A percentile compares a stretch with the other conserved stretches of the same genome.
phyloP scores from a whole-genome alignment of 2,113 vertebrate genomes.

The Emydura subglobosa region DNA sequence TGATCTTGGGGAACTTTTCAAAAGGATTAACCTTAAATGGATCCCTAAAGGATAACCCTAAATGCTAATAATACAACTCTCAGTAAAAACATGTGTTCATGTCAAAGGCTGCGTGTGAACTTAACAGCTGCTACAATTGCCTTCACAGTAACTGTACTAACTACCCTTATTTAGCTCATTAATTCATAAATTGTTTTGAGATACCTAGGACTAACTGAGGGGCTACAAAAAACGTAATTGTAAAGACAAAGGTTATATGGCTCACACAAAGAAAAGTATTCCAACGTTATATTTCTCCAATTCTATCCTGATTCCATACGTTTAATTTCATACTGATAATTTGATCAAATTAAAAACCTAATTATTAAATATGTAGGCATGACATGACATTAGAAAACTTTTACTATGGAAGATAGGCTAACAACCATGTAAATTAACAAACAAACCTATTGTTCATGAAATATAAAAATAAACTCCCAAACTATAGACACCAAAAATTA shows the following conservation, averaged over 20 bases:
- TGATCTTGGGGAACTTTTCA: not conserved
- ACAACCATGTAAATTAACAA: not conserved
- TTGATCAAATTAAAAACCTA: not conserved
- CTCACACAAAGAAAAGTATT: not conserved
- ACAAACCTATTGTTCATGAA: not conserved
- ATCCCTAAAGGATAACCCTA: not conserved
- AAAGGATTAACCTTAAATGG: not conserved
- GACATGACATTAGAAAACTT: not conserved
- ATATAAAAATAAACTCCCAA: not conserved
- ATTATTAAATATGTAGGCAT: not conserved
- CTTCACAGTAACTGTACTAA: not conserved
- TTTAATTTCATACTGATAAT: not conserved
- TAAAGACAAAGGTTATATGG: not conserved
- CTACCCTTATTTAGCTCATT: not conserved
- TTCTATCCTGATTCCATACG: not conserved
- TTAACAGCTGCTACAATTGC: not conserved
- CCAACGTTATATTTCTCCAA: not conserved
- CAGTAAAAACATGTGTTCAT: not conserved
- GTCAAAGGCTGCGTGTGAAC: not conserved
- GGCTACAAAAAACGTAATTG: not conserved
- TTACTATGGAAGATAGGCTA: not conserved
- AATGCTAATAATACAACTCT: not conserved
- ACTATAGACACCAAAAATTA: not conserved
- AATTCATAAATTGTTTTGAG: not conserved
- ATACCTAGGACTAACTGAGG: constrained; percentile 4